Evolutionary conservation across 1,140 invertebrate genomes (phyloP), one percentile per base, ranked within the genome.

Genomic region (Ericerus pela): DNA sequence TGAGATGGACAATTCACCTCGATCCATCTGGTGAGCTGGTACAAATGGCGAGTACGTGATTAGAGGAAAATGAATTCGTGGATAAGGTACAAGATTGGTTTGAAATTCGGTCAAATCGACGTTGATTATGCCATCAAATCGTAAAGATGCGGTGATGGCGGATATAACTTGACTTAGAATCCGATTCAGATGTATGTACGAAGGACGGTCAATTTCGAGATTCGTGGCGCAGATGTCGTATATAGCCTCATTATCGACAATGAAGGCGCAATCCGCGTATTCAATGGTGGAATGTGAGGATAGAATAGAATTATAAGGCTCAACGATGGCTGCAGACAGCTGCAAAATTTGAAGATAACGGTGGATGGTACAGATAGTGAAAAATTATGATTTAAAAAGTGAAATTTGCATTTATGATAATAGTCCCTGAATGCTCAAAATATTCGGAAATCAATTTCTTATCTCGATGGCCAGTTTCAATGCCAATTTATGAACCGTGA

Each of bases 311-410:
- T 89, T 92, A 74, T 92, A 92, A 1, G 88, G 88, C 68, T 92
- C 88, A 1, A 91, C 88, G 2, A 91, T 87, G 29, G 88, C 88
- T 1, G 85, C 87, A n/a, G 84, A 83, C 31, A 87, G 84, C 76
- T 79, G 8, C 8, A 8, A 33, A 33, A 33, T 8, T 33, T 10
- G n/a, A n/a, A n/a, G n/a, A n/a, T n/a, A n/a, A n/a, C n/a, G n/a
- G n/a, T n/a, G n/a, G n/a, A n/a, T n/a, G n/a, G n/a, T n/a, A n/a
- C n/a, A n/a, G n/a, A n/a, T n/a, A n/a, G n/a, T n/a, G n/a, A n/a
- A n/a, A n/a, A n/a, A n/a, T n/a, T n/a, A n/a, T n/a, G n/a, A n/a
- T n/a, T n/a, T n/a, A 33, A n/a, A 8, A 33, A 33, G n/a, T n/a
- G 31, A 33, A 33, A 10, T 33, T 33, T 33, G 8, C 8, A 8